A percentile compares a stretch with the other conserved stretches of the same genome.
Evolutionary conservation across 2,797 vertebrate genomes (phyloP).

Genomic region (Sphaeramia orbicularis): DNA sequence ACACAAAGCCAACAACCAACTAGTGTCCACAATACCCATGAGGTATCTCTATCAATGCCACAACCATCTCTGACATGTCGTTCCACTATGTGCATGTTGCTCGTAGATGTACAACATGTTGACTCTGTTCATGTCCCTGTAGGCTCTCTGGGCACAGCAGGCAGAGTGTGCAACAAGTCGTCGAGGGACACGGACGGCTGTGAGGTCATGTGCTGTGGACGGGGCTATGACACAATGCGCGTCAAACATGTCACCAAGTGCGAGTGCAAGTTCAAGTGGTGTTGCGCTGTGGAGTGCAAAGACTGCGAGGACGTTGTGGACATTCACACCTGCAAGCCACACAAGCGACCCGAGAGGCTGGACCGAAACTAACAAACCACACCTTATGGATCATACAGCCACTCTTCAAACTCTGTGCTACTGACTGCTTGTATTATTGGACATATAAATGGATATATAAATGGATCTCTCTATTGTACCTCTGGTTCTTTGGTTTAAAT

Average conservation of each 20-base stretch:
- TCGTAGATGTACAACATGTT: too few species aligned
- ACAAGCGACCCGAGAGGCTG: constrained; percentile 89
- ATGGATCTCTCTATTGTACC: constrained; percentile 55
- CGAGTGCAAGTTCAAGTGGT: constrained; percentile 99
- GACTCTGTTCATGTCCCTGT: too few species aligned
- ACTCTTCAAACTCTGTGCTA: constrained; percentile 59
- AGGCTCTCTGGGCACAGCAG: constrained; percentile 97
- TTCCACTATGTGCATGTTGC: too few species aligned
- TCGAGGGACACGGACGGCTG: constrained; percentile 95
- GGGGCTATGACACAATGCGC: constrained; percentile 96
- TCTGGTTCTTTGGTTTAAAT: constrained; percentile 76
- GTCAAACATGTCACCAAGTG: constrained; percentile 96
- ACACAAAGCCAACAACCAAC: too few species aligned
- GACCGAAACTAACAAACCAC: constrained; percentile 88
- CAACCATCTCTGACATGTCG: too few species aligned
- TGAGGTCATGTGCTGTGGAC: constrained; percentile 99
- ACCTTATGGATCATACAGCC: constrained; percentile 37
- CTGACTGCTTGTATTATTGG: constrained; percentile 74
- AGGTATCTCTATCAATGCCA: too few species aligned
- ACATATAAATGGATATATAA: constrained; percentile 76
- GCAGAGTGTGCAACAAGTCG: constrained; percentile 93
- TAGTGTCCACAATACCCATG: too few species aligned
- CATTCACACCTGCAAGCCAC: constrained; percentile 97
- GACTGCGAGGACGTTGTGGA: constrained; percentile 97
- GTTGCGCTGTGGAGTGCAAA: constrained; percentile 97